Evolutionary conservation across 2,113 vertebrate species (phyloP).

Genomic region (Corvus cornix): DNA sequence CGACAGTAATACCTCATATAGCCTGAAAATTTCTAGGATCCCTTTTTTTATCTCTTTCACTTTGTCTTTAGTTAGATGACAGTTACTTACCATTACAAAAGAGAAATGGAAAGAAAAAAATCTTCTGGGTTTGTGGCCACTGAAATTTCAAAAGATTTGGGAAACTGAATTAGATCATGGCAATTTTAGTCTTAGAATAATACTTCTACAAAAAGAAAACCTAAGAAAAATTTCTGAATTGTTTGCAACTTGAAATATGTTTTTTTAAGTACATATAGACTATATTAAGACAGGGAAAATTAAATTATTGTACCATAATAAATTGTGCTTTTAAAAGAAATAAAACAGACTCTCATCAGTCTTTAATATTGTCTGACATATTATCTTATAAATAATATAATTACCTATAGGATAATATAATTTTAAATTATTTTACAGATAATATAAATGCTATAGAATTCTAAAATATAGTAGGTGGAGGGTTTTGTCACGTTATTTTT

Average conservation of each 20-base stretch:
- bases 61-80: background rate
- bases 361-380: background rate
- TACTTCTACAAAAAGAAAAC: background rate
- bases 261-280: background rate
- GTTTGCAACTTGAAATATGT: background rate
- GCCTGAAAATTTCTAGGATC: background rate
- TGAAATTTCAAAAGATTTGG: background rate
- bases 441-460: background rate
- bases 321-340: background rate
- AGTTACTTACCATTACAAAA: background rate
- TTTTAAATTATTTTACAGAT: background rate
- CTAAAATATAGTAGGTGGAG: background rate
- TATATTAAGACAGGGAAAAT: background rate
- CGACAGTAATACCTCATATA: background rate
- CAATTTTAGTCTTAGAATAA: background rate
- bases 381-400: background rate
- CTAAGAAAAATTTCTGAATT: background rate
- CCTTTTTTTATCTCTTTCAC: background rate
- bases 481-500: rapidly evolving
- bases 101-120: background rate
- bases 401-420: background rate
- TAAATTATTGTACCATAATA: background rate
- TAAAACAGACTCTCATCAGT: background rate
- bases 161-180: background rate
- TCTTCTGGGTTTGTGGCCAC: background rate